Evolutionary conservation across 2,888 invertebrate species (phyloP).

Genomic region (Drosophila phalerata): DNA sequence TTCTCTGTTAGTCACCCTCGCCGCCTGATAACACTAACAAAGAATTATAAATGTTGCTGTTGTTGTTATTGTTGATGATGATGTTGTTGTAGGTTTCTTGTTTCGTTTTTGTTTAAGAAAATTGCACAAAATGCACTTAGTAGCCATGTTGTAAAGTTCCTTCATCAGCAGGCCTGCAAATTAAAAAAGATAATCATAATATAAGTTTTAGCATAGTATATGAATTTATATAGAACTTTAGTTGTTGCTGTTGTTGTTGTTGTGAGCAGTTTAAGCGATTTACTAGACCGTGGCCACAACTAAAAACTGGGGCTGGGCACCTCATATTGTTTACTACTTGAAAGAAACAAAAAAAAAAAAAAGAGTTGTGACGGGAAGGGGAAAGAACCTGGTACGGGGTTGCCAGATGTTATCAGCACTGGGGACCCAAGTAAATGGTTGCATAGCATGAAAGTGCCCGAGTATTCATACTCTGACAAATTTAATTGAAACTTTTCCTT

Average conservation of each 20-base stretch:
- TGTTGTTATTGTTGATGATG: slow-evolving; percentile 30
- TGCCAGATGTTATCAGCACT: slow-evolving; percentile 57
- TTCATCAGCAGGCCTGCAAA: slow-evolving; percentile 82
- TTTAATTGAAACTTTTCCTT: slow-evolving; percentile 52
- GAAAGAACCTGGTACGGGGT: slow-evolving; percentile 23
- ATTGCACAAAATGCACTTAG: slow-evolving; percentile 78
- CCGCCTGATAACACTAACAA: slow-evolving; percentile 66
- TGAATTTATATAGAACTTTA: slow-evolving; percentile 20
- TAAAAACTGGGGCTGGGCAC: slow-evolving; percentile 41
- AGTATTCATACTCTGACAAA: slow-evolving; percentile 27
- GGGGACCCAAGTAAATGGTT: slow-evolving; percentile 38
- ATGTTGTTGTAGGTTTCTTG: slow-evolving; percentile 27
- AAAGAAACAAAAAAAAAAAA: slow-evolving; percentile 23
- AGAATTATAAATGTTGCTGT: slow-evolving; percentile 52
- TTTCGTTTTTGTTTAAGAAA: slow-evolving; percentile 56
- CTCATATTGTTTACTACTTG: slow-evolving; percentile 50
- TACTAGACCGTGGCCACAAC: slow-evolving; percentile 64
- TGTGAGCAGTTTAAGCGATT: slow-evolving; percentile 63
- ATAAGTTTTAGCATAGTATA: slow-evolving; percentile 1
- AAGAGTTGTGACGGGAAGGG: not conserved
- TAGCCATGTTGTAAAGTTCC: slow-evolving; percentile 33
- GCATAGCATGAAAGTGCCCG: slow-evolving; percentile 38
- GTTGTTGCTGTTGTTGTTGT: slow-evolving; percentile 50
- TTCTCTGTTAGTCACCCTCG: slow-evolving; percentile 38
- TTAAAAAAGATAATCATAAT: slow-evolving; percentile 30